A percentile compares a stretch with the other conserved stretches of the same genome.
These are phyloP conservation scores for Canis aureus DNA, from an alignment of 2,113 vertebrate genomes.

Conservation along the genomic window DNA sequence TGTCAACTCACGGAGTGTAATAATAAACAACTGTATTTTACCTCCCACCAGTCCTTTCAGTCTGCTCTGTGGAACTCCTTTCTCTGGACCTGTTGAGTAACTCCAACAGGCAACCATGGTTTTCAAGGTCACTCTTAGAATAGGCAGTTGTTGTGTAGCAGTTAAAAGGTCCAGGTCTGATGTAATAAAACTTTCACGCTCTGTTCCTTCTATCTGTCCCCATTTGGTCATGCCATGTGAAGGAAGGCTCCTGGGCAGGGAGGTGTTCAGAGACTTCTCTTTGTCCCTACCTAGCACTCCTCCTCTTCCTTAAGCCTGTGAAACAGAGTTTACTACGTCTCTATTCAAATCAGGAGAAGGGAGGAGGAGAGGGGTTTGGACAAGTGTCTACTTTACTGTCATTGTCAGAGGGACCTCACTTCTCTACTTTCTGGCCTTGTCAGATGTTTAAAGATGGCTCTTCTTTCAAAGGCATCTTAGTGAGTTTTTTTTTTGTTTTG, in stretches of 20 bases:
- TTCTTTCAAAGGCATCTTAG: neutral
- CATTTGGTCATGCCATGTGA: neutral
- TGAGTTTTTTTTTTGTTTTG: neutral
- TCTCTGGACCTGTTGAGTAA: neutral
- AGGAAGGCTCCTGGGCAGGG: neutral
- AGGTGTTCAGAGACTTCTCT: neutral
- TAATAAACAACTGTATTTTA: slow-evolving; percentile 14
- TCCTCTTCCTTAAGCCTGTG: neutral
- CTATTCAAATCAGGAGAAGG: neutral
- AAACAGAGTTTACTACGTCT: neutral
- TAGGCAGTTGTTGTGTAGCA: neutral
- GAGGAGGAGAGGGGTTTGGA: neutral
- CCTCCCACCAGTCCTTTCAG: neutral
- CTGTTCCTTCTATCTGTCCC: neutral
- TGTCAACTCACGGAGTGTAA: neutral
- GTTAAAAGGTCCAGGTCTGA: neutral
- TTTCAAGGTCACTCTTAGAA: neutral
- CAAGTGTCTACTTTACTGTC: neutral
- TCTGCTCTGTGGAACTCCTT: neutral
- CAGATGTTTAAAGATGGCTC: neutral
- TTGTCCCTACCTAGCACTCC: rapidly evolving
- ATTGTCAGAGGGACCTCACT: neutral
- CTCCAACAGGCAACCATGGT: neutral
- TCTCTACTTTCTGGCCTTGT: neutral
- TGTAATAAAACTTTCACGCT: neutral